Conservation (phyloP, 2,888 invertebrate genomes). For the Melinaea marsaeus region DNA sequence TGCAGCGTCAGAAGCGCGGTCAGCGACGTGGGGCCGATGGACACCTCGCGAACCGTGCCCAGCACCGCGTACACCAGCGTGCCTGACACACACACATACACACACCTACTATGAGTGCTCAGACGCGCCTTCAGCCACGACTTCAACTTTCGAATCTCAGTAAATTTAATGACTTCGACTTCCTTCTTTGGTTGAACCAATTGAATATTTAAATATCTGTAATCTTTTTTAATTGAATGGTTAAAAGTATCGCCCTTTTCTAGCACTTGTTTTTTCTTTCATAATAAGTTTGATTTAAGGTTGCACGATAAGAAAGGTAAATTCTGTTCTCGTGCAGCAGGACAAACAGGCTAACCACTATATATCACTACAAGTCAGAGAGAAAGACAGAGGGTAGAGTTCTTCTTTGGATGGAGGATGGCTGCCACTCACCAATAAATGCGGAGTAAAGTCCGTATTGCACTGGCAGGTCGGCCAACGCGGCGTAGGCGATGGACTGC, state of each 20-base stretch:
- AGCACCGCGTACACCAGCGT: constrained; percentile 91
- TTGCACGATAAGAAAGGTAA: too few relatives aligned
- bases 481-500: constrained; percentile 94
- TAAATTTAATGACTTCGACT: too few relatives aligned
- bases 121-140: neutral
- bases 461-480: constrained; percentile 89
- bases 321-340: too few relatives aligned
- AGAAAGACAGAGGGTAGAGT: neutral
- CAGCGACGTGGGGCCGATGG: constrained; percentile 95
- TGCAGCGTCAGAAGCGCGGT: constrained; percentile 92
- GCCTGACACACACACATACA: constrained; percentile 55
- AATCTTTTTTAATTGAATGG: too few relatives aligned
- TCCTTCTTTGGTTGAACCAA: too few relatives aligned
- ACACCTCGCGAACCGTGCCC: constrained; percentile 91
- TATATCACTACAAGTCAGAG: too few relatives aligned
- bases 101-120: neutral
- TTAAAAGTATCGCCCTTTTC: too few relatives aligned
- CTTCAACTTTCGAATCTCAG: neutral
- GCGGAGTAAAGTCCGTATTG: constrained; percentile 96
- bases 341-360: too few relatives aligned
- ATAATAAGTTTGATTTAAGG: too few relatives aligned
- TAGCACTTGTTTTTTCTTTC: too few relatives aligned
- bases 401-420: neutral
- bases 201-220: too few relatives aligned
- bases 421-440: constrained; percentile 81